Evolutionary conservation across 2,113 vertebrate species (phyloP).

Genomic region (Alaudala cheleensis): DNA sequence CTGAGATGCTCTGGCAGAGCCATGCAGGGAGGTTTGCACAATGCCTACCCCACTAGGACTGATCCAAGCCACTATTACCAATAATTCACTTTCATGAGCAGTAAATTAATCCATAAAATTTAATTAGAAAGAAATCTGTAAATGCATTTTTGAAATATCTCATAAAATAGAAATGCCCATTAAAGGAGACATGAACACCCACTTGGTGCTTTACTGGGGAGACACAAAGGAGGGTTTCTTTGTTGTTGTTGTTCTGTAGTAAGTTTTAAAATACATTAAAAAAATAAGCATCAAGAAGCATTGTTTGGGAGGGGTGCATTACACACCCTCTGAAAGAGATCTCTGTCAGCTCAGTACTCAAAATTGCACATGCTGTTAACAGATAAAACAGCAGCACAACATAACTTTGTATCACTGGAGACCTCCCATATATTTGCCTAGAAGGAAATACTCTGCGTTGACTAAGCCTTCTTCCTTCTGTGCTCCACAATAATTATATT

Average conservation of each 20-base stretch:
- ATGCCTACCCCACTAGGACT: not conserved
- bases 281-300: constrained; percentile 10
- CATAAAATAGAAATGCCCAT: constrained; percentile 27
- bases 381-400: not conserved
- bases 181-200: constrained; percentile 20
- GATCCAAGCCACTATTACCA: not conserved
- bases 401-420: not conserved
- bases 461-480: not conserved
- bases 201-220: not conserved
- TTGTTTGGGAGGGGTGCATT: constrained; percentile 23
- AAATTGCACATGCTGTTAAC: not conserved
- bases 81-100: constrained; percentile 29
- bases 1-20: constrained; percentile 33
- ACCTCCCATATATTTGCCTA: constrained; percentile 18
- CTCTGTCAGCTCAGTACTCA: not conserved
- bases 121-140: constrained; percentile 48
- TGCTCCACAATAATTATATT: not conserved
- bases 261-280: constrained; percentile 11
- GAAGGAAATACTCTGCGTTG: not conserved
- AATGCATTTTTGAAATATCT: constrained; percentile 40
- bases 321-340: not conserved
- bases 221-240: not conserved
- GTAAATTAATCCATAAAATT: constrained; percentile 35
- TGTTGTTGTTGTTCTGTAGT: not conserved
- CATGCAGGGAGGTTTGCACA: not conserved